These are phyloP conservation scores for Drosophila lacicola DNA, from an alignment of 2,888 invertebrate genomes.

Conservation along the genomic window DNA sequence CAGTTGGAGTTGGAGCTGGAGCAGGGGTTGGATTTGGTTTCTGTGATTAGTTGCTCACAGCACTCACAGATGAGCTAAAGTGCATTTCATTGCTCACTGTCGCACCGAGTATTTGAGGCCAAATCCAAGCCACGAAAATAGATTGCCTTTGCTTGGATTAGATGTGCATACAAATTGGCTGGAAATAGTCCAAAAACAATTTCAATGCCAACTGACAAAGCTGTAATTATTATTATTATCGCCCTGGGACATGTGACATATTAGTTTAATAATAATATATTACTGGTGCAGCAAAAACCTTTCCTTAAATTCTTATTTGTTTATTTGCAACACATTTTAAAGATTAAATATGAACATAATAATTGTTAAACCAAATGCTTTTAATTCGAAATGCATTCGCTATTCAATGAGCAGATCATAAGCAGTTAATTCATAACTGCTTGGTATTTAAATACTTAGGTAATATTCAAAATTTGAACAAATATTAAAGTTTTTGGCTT, in stretches of 20 bases:
- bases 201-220: conserved; percentile 27
- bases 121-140: conserved; percentile 43
- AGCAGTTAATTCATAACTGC: too few species aligned
- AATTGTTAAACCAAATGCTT: too few species aligned
- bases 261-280: not conserved
- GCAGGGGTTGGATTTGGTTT: conserved; percentile 37
- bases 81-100: conserved; percentile 78
- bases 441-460: not conserved
- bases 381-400: too few species aligned
- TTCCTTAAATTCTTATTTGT: not conserved
- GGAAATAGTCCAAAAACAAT: conserved; percentile 20
- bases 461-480: not conserved
- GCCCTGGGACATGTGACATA: conserved; percentile 17
- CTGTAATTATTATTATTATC: conserved; percentile 38
- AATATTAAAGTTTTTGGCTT: not conserved
- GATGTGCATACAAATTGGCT: conserved; percentile 62
- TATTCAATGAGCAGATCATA: too few species aligned
- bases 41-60: conserved; percentile 68
- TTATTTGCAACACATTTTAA: too few species aligned
- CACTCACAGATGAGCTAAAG: conserved; percentile 60
- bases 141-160: conserved; percentile 61
- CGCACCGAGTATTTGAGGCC: conserved; percentile 39
- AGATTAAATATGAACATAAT: too few species aligned
- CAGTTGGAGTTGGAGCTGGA: conserved; percentile 13
- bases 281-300: not conserved